Conservation (phyloP, 2,113 vertebrate species). For the Morone chrysops region DNA sequence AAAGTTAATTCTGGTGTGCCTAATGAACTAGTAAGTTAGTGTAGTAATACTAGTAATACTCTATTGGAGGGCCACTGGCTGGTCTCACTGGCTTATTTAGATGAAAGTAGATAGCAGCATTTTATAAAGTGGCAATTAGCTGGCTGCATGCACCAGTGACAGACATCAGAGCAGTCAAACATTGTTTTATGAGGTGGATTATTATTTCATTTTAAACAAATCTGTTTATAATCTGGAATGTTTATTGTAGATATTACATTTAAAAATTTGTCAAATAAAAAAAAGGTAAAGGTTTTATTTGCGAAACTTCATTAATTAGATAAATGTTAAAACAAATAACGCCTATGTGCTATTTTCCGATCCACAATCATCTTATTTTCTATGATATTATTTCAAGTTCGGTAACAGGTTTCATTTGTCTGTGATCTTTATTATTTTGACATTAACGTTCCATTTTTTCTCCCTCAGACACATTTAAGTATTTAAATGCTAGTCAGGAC, state of each 20-base stretch:
- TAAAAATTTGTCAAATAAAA: not conserved
- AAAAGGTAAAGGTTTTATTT: no score
- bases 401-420: not conserved
- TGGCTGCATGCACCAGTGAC: not conserved
- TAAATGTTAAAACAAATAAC: not conserved
- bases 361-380: not conserved
- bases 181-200: not conserved
- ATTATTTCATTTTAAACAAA: not conserved
- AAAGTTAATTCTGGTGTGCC: not conserved
- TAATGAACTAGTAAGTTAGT: not conserved
- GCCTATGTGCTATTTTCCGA: no score
- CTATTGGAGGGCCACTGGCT: not conserved
- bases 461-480: not conserved
- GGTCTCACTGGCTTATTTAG: not conserved
- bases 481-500: not conserved
- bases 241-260: not conserved
- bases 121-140: not conserved
- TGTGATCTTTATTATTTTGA: not conserved
- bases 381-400: not conserved
- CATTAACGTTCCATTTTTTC: not conserved
- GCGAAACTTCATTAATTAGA: not conserved
- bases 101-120: slow-evolving; percentile 1
- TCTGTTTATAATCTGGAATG: not conserved
- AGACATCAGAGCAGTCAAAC: not conserved
- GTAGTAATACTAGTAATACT: not conserved